phyloP scores from a whole-genome alignment of 2,113 vertebrate genomes.

The Euleptes europaea region DNA sequence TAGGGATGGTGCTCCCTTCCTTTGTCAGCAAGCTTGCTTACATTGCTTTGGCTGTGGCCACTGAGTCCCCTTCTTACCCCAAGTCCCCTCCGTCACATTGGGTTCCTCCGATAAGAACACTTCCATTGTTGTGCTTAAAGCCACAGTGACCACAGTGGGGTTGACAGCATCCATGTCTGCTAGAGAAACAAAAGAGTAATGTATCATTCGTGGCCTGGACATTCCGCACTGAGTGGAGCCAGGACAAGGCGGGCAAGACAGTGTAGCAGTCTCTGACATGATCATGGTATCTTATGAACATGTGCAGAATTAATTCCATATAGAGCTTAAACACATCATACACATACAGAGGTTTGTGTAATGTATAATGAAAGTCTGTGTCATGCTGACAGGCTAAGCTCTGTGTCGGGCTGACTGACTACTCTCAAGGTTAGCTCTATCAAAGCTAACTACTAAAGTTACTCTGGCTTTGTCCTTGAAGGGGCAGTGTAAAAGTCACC shows the following conservation, averaged over 20 bases:
- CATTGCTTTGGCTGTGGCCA: background rate
- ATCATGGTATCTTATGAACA: too few species aligned
- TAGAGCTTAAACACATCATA: too few species aligned
- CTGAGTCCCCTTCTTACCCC: constrained; percentile 53
- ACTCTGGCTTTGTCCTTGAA: too few species aligned
- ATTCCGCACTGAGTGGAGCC: background rate
- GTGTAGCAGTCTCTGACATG: too few species aligned
- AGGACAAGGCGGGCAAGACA: background rate
- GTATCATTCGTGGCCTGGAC: background rate
- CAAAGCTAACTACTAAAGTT: too few species aligned
- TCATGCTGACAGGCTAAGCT: too few species aligned
- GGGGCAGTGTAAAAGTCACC: too few species aligned
- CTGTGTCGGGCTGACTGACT: too few species aligned
- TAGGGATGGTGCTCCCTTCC: background rate
- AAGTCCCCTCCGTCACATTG: constrained; percentile 57
- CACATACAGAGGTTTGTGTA: too few species aligned
- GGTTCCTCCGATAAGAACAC: constrained; percentile 7
- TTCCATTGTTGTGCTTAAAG: constrained; percentile 58
- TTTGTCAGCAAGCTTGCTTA: background rate
- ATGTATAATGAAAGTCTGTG: too few species aligned
- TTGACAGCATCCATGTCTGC: constrained; percentile 71
- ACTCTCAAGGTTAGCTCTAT: too few species aligned
- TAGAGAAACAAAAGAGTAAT: constrained; percentile 21
- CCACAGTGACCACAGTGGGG: constrained; percentile 44
- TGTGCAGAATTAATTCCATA: too few species aligned